Evolutionary conservation across 2,113 vertebrate genomes (phyloP), one percentile per base, ranked within the genome.

Genomic region (Coptodon rendalli): DNA sequence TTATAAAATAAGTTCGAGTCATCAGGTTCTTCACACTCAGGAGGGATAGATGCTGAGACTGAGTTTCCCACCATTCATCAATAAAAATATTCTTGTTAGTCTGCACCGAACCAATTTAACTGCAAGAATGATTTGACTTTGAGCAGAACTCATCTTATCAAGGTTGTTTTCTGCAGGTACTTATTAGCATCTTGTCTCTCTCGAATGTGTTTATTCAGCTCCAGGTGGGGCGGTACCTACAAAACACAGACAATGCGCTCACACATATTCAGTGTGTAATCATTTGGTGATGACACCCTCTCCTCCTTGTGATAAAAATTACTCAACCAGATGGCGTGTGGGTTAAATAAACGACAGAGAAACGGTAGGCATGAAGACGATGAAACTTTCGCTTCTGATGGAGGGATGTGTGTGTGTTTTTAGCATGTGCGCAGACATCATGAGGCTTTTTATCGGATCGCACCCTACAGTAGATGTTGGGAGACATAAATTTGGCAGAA

Each of bases 311-410:
- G 71, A 86, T 89, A 82, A 86, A 89, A 92, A 93, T 86, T 24
- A 84, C 87, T 90, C 54, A 52, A 87, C 81, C 93, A 91, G 93
- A 91, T 94, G 93, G 87, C 12, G 73, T 91, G 89, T 91, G 89
- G 90, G 66, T 91, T 83, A 91, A 85, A 86, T 80, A 89, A 89
- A 85, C 89, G 84, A 90, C 90, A 90, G 81, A 76, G 52, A 80
- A 31, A 82, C 2, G 6, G 52, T 24, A 17, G 52, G 56, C 40
- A 84, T 31, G 61, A 83, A 82, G 34, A 87, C 45, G 34, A 61
- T 6, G 27, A 52, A 87, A 81, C 6, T 84, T 87, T 22, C 3
- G 59, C 50, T 59, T 24, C 22, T 59, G 11, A 45, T 13, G 54
- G 76, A 34, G 40, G 17, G 19, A 31, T 68, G 91, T 59, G 91